Evolutionary conservation across 2,113 vertebrate species (phyloP), one percentile per base, ranked within the genome.

Genomic region (Brachyistius frenatus): DNA sequence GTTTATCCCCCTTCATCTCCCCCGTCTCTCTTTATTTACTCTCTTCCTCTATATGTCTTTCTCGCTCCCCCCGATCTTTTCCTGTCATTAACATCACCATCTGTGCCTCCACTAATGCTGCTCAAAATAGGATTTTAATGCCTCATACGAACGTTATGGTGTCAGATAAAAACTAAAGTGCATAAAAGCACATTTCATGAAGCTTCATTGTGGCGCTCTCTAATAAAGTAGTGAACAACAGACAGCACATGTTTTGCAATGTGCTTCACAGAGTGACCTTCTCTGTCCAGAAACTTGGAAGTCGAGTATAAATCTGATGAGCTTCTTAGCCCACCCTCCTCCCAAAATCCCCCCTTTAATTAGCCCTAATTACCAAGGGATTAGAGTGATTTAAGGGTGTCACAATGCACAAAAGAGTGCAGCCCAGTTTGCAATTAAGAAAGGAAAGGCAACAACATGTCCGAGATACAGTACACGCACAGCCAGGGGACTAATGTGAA

Each of bases 361-460:
- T 89, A 91, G 81, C 66, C 68, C 81, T 86, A 88, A 93, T 92
- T 90, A 90, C 75, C 78, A 54, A 35, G 57, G 87, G 90, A 92
- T 93, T 91, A 85, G 64, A 83, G 72, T 84, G 86, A 92, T 90
- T 91, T 92, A 87, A 87, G 76, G 84, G 79, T 83, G 72, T 83
- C 52, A 85, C 73, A 89, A 79, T 79, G 68, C 79, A 66, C 79
- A 71, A 86, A 83, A 75, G 73, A 85, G 31, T 61, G 62, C 69
- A 16, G 67, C 54, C 55, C 44, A 78, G 53, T 56, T 71, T 50
- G 60, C 57, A 83, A 73, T 67, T 73, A 62, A 11, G 35, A 49
- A 31, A 52, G 49, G 53, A 80, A 84, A 83, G 74, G 72, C 69
- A 64, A 81, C 73, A 81, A 78, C 80, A 56, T 58, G 56, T 64